These are phyloP conservation scores for Dasypus novemcinctus DNA, from an alignment of 2,113 vertebrate genomes.

Conservation along the genomic window DNA sequence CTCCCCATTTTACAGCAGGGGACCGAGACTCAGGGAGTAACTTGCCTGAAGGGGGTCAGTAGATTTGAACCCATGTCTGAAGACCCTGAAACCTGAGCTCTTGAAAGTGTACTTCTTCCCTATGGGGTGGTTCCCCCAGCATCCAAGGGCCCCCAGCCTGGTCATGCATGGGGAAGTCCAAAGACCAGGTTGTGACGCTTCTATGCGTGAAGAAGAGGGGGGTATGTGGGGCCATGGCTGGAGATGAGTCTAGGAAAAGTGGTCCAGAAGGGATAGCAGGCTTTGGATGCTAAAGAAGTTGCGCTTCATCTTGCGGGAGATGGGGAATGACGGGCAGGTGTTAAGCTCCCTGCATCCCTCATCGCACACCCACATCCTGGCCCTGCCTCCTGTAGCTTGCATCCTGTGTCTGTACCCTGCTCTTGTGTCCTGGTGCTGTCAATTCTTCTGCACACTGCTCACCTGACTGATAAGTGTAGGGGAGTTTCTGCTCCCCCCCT, in stretches of 20 bases:
- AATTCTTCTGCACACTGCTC: neutral
- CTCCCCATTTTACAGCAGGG: neutral
- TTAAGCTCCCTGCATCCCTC: neutral
- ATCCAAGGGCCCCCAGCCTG: rapidly evolving
- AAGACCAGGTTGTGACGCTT: neutral
- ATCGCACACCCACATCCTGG: neutral
- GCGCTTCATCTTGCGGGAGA: neutral
- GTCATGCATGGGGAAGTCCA: neutral
- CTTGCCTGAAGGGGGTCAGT: neutral
- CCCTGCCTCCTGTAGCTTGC: neutral
- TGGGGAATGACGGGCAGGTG: neutral
- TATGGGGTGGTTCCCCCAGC: neutral
- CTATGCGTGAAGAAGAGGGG: neutral
- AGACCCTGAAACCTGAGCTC: neutral
- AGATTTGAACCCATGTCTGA: neutral
- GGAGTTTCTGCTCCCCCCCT: neutral
- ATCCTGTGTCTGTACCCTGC: neutral
- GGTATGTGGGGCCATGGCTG: neutral
- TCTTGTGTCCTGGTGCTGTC: neutral
- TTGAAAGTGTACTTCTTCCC: neutral
- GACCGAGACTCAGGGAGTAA: neutral
- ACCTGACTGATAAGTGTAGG: neutral
- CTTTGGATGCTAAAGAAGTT: neutral
- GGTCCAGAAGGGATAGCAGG: neutral
- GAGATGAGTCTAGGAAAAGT: neutral